phyloP scores from a whole-genome alignment of 2,113 vertebrate genomes.

The Proteles cristata region DNA sequence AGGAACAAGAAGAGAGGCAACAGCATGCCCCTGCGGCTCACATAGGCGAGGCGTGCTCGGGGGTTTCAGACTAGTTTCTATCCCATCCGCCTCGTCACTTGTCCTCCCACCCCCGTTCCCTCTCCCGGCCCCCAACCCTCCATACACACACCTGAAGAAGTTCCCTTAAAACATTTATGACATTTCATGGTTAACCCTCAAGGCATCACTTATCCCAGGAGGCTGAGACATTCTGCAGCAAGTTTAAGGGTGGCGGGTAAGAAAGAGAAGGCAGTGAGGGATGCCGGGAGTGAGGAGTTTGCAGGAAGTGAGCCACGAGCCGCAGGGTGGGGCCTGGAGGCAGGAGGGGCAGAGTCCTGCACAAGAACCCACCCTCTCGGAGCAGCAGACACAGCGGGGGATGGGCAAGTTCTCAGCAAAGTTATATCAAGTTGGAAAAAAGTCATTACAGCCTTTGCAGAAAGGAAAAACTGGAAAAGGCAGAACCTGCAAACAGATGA shows the following conservation, averaged over 20 bases:
- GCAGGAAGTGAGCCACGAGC: neutral
- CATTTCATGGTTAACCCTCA: neutral
- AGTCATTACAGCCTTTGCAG: neutral
- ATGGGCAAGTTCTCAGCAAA: neutral
- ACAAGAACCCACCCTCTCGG: neutral
- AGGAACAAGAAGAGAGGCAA: neutral
- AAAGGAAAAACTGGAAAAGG: neutral
- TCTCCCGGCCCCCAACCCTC: neutral
- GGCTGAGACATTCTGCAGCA: neutral
- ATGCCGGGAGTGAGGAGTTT: neutral
- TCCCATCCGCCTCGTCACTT: neutral
- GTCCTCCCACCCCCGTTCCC: neutral
- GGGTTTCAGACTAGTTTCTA: neutral
- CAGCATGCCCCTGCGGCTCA: neutral
- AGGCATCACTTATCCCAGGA: neutral
- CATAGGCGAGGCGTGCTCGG: no score
- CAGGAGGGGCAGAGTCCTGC: neutral
- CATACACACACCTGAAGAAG: neutral
- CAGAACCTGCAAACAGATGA: neutral
- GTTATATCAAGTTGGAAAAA: neutral
- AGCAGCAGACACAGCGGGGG: neutral
- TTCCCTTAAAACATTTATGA: neutral
- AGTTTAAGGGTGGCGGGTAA: constrained; percentile 36
- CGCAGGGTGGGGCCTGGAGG: neutral
- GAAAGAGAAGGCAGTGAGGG: neutral